Evolutionary conservation across 2,888 invertebrate genomes (phyloP).

Genomic region (Creontiades dilutus): DNA sequence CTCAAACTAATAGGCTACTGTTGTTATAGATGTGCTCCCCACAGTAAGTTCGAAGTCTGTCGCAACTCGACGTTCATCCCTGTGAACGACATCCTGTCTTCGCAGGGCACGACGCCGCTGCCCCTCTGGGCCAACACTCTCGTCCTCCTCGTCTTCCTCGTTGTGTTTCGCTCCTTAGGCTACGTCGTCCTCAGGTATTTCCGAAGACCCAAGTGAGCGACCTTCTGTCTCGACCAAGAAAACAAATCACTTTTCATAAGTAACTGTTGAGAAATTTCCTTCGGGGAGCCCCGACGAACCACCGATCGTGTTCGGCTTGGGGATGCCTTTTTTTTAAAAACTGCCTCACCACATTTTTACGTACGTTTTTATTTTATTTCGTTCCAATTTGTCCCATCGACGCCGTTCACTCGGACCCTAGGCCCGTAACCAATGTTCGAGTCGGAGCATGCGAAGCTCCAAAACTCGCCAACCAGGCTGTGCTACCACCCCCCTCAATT

Average conservation of each 20-base stretch:
- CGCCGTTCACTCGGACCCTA: background rate
- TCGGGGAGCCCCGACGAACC: background rate
- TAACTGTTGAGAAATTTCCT: background rate
- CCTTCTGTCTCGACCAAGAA: background rate
- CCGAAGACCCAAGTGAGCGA: slow-evolving; percentile 83
- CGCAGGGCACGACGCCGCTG: slow-evolving; percentile 76
- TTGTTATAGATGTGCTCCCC: slow-evolving; percentile 83
- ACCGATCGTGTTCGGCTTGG: background rate
- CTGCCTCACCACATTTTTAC: background rate
- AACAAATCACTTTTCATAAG: background rate
- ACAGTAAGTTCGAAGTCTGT: slow-evolving; percentile 85
- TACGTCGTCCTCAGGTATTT: slow-evolving; percentile 87
- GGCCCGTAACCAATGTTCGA: slow-evolving; percentile 3
- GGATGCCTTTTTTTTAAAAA: background rate
- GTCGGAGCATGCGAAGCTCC: slow-evolving; percentile 18
- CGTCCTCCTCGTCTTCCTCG: slow-evolving; percentile 84
- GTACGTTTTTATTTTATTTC: background rate
- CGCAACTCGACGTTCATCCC: slow-evolving; percentile 83
- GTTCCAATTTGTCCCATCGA: background rate
- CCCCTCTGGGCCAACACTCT: slow-evolving; percentile 88
- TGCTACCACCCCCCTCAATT: slow-evolving; percentile 33
- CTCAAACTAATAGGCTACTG: too few species aligned
- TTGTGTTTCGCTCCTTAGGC: slow-evolving; percentile 86
- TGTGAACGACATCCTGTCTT: slow-evolving; percentile 82
- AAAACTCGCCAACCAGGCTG: slow-evolving; percentile 55